Conservation (phyloP, 2,113 vertebrate genomes). For the Hippocampus barbouri region DNA sequence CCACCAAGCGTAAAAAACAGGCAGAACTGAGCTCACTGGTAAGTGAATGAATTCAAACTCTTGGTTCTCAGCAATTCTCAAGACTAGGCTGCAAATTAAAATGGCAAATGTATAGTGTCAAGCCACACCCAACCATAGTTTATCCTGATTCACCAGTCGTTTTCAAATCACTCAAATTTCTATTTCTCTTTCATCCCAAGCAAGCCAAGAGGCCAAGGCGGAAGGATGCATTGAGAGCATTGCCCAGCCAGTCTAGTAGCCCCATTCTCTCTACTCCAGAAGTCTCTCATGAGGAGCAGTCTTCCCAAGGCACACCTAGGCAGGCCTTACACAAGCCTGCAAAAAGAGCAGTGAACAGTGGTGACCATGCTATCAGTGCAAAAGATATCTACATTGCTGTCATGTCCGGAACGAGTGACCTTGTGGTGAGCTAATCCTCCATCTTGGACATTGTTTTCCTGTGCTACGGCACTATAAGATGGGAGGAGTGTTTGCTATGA, state of each 20-base stretch:
- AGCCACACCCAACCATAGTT: conserved; percentile 7
- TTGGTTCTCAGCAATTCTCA: background rate
- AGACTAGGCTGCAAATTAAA: background rate
- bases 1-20: conserved; percentile 52
- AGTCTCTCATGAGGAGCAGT: conserved; percentile 15
- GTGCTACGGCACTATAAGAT: background rate
- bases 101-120: background rate
- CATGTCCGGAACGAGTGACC: conserved; percentile 70
- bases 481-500: background rate
- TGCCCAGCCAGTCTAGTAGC: conserved; percentile 23
- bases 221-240: conserved; percentile 28
- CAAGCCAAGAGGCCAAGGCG: conserved; percentile 52
- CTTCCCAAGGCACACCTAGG: conserved; percentile 13
- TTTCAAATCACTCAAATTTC: conserved; percentile 27
- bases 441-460: conserved; percentile 46
- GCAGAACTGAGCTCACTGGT: conserved; percentile 17
- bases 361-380: conserved; percentile 23
- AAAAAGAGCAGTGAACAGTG: background rate
- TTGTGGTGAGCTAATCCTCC: conserved; percentile 73
- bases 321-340: conserved; percentile 23
- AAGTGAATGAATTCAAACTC: background rate
- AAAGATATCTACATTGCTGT: conserved; percentile 79
- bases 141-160: conserved; percentile 16
- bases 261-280: conserved; percentile 16
- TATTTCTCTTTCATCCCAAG: conserved; percentile 57